Conservation (phyloP, 2,797 vertebrate genomes). For the Rachycentron canadum region DNA sequence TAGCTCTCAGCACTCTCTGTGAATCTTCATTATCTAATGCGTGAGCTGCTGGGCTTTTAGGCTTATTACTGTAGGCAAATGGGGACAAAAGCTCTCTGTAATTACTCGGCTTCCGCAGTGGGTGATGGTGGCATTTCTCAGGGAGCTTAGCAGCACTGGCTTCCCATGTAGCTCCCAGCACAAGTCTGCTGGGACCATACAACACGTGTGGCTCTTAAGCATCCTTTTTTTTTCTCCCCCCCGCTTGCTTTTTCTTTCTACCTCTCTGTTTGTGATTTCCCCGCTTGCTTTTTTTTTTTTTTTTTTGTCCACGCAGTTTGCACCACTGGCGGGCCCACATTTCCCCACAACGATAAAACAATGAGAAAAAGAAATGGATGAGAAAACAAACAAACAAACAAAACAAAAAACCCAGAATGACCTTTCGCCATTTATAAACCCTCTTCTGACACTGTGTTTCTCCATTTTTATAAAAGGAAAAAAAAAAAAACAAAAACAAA, state of each 20-base stretch:
- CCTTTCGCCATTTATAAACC: not conserved
- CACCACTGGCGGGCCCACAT: not conserved
- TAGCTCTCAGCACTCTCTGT: constrained; percentile 47
- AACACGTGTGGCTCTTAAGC: constrained; percentile 58
- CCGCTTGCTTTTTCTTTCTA: not conserved
- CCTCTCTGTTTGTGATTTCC: not conserved
- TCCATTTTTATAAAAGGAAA: not conserved
- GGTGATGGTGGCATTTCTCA: constrained; percentile 74
- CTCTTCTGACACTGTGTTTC: not conserved
- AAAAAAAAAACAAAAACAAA: too few species aligned
- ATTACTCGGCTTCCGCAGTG: constrained; percentile 78
- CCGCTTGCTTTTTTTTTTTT: not conserved
- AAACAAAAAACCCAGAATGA: not conserved
- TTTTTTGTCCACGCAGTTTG: too few species aligned
- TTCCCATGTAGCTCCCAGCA: constrained; percentile 62
- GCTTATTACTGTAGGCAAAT: constrained; percentile 79
- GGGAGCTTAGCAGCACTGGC: constrained; percentile 71
- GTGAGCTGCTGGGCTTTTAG: constrained; percentile 67
- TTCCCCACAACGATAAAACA: not conserved
- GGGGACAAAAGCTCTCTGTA: constrained; percentile 78
- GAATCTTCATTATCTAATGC: constrained; percentile 73
- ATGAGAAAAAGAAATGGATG: not conserved
- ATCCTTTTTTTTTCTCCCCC: not conserved
- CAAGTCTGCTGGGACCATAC: constrained; percentile 54
- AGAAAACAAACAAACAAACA: too few species aligned